Conservation (phyloP, 2,888 invertebrate species). For the Thera britannica region DNA sequence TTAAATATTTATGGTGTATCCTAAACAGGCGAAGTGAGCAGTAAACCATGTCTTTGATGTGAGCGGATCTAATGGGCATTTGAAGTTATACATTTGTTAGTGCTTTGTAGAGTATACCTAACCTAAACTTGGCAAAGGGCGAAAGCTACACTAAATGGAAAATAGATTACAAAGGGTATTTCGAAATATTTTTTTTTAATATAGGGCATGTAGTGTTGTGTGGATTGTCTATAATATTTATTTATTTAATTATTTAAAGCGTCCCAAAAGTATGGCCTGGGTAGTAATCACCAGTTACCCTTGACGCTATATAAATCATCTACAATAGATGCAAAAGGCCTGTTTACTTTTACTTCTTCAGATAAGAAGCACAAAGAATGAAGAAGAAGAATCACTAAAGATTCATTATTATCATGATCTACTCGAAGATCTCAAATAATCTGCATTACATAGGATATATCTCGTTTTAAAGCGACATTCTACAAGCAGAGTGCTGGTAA, state of each 20-base stretch:
- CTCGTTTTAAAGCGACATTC: background rate
- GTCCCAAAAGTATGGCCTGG: too few species aligned
- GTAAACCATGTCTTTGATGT: constrained; percentile 61
- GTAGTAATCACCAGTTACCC: too few species aligned
- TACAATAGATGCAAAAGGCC: too few species aligned
- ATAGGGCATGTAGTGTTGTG: too few species aligned
- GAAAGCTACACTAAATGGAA: background rate
- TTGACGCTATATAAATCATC: too few species aligned
- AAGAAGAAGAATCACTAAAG: background rate
- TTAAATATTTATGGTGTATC: constrained; percentile 55
- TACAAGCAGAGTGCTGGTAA: constrained; percentile 47
- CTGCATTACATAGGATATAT: background rate
- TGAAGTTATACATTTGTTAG: constrained; percentile 29
- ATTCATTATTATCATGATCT: background rate
- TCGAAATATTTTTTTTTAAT: background rate
- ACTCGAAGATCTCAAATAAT: background rate
- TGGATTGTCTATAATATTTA: too few species aligned
- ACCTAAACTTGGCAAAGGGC: constrained; percentile 2
- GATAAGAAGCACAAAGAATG: background rate
- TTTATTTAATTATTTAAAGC: too few species aligned
- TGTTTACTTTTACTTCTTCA: background rate
- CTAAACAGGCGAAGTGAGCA: constrained; percentile 53
- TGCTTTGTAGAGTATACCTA: constrained; percentile 6
- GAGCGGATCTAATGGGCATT: constrained; percentile 50
- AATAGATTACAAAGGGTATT: background rate